Evolutionary conservation across 1,140 invertebrate genomes (phyloP).

Genomic region (Drosophila pectinifera): DNA sequence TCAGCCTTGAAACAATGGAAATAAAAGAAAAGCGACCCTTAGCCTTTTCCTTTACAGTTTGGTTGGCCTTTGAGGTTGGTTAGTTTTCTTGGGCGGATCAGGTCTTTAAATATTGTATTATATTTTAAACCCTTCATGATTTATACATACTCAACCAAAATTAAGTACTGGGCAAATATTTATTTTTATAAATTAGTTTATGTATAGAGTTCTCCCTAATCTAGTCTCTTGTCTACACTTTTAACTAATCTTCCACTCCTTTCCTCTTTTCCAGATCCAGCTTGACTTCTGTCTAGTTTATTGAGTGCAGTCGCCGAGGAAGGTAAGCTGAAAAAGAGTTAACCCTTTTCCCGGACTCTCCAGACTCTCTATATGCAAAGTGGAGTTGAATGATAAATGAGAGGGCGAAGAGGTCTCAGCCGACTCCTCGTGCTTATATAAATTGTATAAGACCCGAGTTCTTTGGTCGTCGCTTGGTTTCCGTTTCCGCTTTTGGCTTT

Average conservation of each 20-base stretch:
- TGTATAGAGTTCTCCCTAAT: neutral
- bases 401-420: constrained; percentile 21
- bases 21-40: constrained; percentile 38
- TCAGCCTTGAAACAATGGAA: constrained; percentile 70
- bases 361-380: constrained; percentile 65
- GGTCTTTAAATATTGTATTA: too few relatives aligned
- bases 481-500: constrained; percentile 79
- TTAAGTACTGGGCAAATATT: constrained; percentile 47
- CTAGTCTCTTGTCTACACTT: neutral
- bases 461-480: constrained; percentile 66
- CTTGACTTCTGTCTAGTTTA: constrained; percentile 63
- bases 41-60: constrained; percentile 41
- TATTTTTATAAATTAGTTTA: neutral
- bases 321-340: constrained; percentile 40
- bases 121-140: too few relatives aligned
- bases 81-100: neutral
- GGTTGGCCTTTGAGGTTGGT: neutral
- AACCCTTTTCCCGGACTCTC: constrained; percentile 59
- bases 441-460: constrained; percentile 36
- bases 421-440: constrained; percentile 33
- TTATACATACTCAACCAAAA: too few relatives aligned
- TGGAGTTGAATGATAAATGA: constrained; percentile 62
- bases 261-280: constrained; percentile 42
- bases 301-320: constrained; percentile 60
- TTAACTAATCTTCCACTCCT: constrained; percentile 32